phyloP scores from a whole-genome alignment of 2,113 vertebrate species.

The Pteruthius melanotis region DNA sequence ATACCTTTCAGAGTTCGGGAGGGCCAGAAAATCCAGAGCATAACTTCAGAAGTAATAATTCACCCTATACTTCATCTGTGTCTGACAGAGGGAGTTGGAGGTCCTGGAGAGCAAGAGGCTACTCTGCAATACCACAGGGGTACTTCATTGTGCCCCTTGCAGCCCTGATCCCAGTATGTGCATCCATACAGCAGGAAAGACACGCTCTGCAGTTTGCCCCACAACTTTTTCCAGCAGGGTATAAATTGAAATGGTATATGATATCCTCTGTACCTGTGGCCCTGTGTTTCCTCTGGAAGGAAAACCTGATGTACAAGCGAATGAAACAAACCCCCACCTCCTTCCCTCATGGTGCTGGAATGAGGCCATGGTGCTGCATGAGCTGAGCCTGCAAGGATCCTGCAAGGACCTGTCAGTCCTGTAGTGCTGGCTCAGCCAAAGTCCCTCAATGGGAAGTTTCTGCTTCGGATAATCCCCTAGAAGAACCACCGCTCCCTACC shows the following conservation, averaged over 20 bases:
- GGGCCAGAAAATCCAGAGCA: not conserved
- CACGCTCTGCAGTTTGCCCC: not conserved
- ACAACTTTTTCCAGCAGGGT: not conserved
- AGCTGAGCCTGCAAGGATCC: not conserved
- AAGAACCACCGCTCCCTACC: not conserved
- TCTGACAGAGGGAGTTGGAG: not conserved
- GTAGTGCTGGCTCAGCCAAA: not conserved
- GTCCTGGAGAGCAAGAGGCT: not conserved
- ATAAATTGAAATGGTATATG: not conserved
- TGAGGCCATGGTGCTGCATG: not conserved
- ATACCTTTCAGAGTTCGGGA: not conserved
- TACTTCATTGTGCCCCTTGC: not conserved
- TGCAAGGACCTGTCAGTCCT: not conserved
- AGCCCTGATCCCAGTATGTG: not conserved
- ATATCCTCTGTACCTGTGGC: not conserved
- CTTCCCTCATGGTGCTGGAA: not conserved
- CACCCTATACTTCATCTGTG: not conserved
- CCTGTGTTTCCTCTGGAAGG: not conserved
- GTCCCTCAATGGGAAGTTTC: not conserved
- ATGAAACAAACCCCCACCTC: not conserved
- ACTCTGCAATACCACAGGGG: not conserved
- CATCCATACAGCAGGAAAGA: not conserved
- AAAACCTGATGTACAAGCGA: not conserved
- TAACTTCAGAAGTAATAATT: not conserved
- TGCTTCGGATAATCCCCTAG: not conserved